A percentile compares a stretch with the other conserved stretches of the same genome.
Evolutionary conservation across 2,888 invertebrate genomes (phyloP).

Genomic region (Tuta absoluta): DNA sequence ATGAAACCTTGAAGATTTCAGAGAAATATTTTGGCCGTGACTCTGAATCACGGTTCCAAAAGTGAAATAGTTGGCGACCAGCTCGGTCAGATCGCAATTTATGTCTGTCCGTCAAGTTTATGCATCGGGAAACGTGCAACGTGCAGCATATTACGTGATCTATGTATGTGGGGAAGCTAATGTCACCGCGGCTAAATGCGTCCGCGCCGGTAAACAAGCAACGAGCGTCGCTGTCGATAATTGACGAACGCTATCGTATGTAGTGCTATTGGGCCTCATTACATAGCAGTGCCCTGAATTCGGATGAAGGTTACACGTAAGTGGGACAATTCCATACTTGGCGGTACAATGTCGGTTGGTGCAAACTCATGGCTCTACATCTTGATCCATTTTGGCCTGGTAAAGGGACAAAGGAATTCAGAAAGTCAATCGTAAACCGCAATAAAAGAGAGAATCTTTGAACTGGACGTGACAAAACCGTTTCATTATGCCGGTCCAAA

Average conservation of each 20-base stretch:
- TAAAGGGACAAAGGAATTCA: neutral
- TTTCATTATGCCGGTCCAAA: constrained; percentile 41
- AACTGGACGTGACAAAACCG: constrained; percentile 42
- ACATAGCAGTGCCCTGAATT: constrained; percentile 75
- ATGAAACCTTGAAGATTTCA: too few species aligned
- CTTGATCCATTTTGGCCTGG: neutral
- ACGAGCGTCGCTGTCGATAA: constrained; percentile 71
- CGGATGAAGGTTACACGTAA: constrained; percentile 68
- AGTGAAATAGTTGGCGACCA: constrained; percentile 5
- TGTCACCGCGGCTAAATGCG: constrained; percentile 76
- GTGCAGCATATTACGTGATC: constrained; percentile 46
- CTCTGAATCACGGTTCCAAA: neutral
- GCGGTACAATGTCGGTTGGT: neutral
- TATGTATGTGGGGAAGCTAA: constrained; percentile 51
- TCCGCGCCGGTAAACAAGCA: constrained; percentile 72
- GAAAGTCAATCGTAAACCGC: neutral
- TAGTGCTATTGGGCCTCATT: constrained; percentile 66
- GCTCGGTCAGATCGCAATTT: constrained; percentile 12
- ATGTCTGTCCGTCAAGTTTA: constrained; percentile 5
- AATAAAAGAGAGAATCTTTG: neutral
- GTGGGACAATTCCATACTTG: constrained; percentile 42
- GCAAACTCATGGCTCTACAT: too few species aligned
- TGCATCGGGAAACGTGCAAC: constrained; percentile 36
- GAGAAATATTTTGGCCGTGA: neutral
- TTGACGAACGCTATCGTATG: constrained; percentile 73